phyloP scores from a whole-genome alignment of 2,888 invertebrate genomes.

The Flexamia atlantica region DNA sequence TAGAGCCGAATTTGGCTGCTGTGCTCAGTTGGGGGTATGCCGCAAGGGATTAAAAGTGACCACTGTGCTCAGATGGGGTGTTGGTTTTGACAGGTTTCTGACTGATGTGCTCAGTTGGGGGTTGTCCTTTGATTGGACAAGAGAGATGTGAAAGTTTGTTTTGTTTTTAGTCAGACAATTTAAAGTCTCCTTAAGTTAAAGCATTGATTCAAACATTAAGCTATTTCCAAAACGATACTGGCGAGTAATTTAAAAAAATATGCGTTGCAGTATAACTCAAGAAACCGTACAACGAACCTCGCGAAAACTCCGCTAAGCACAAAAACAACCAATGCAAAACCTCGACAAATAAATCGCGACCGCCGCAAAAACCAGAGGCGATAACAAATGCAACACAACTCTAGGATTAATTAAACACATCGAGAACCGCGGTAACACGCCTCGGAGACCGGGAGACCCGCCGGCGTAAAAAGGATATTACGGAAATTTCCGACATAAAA shows the following conservation, averaged over 20 bases:
- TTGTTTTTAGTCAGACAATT: neutral
- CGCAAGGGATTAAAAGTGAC: too few relatives aligned
- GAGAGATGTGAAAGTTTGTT: too few relatives aligned
- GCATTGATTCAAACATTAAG: neutral
- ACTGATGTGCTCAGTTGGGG: too few relatives aligned
- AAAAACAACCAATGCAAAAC: too few relatives aligned
- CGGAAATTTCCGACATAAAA: constrained; percentile 44
- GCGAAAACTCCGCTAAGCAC: too few relatives aligned
- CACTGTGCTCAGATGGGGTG: too few relatives aligned
- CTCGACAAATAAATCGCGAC: constrained; percentile 22
- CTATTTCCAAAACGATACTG: neutral
- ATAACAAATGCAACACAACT: constrained; percentile 11
- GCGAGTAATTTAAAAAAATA: neutral
- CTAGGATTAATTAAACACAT: constrained; percentile 31
- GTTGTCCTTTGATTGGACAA: too few relatives aligned
- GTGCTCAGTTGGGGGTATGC: too few relatives aligned
- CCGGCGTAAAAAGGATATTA: neutral
- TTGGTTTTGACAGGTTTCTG: too few relatives aligned
- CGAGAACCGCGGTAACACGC: too few relatives aligned
- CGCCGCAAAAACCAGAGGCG: neutral
- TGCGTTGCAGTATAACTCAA: neutral
- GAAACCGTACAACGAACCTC: neutral
- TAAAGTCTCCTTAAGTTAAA: neutral
- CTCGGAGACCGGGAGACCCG: constrained; percentile 13
- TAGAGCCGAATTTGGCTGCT: too few relatives aligned